Evolutionary conservation across 2,888 invertebrate species (phyloP).

Genomic region (Hermodice carunculata): DNA sequence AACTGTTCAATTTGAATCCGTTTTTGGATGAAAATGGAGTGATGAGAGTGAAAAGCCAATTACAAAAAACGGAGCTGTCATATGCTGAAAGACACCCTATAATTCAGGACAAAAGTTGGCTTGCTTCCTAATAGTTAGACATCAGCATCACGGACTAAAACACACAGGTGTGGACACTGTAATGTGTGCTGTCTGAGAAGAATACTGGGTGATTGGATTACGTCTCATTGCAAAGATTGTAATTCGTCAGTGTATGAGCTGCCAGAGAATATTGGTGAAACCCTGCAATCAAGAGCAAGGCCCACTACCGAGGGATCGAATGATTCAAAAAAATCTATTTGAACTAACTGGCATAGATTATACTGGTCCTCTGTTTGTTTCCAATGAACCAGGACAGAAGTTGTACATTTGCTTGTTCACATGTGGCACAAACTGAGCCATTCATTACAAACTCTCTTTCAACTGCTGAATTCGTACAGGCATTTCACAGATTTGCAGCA

Average conservation of each 20-base stretch:
- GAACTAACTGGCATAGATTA: conserved; percentile 19
- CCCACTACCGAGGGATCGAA: conserved; percentile 3
- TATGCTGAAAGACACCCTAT: background rate
- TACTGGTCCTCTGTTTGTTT: conserved; percentile 17
- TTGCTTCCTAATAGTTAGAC: background rate
- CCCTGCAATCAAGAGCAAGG: background rate
- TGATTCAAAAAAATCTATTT: conserved; percentile 13
- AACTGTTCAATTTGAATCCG: background rate
- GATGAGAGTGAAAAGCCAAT: background rate
- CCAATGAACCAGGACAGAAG: background rate
- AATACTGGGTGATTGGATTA: conserved; percentile 1
- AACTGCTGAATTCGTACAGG: conserved; percentile 10
- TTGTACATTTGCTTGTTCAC: conserved; percentile 22
- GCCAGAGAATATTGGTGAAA: background rate
- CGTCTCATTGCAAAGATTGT: background rate
- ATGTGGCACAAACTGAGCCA: conserved; percentile 23
- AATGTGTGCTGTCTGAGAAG: background rate
- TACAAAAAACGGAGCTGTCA: too few relatives aligned
- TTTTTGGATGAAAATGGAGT: background rate
- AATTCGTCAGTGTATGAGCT: background rate
- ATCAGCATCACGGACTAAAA: background rate
- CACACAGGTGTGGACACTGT: background rate
- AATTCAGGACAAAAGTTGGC: background rate
- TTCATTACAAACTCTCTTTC: conserved; percentile 18
- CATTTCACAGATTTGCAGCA: conserved; percentile 17